Percentiles rank a stretch among this genome's conserved stretches.
Conservation (phyloP, 2,888 invertebrate species). For the Torymus aiolomorphi region DNA sequence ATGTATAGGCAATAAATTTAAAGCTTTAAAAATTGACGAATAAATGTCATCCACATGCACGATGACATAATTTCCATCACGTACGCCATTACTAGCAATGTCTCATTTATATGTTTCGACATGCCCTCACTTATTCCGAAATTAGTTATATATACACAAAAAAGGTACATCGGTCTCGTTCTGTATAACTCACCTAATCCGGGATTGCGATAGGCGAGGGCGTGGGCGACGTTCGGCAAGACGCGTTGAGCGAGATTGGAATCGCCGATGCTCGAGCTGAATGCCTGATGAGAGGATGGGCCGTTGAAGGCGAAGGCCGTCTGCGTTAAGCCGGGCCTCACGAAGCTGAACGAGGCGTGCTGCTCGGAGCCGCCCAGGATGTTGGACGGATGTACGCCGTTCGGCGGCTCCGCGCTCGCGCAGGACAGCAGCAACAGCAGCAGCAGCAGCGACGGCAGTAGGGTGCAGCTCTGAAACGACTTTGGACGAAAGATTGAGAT, state of each 20-base stretch:
- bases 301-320: slow-evolving; percentile 71
- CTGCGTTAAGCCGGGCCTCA: slow-evolving; percentile 71
- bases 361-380: slow-evolving; percentile 69
- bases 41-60: too few species aligned
- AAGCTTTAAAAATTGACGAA: too few species aligned
- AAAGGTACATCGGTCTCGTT: too few species aligned
- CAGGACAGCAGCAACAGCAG: slow-evolving; percentile 51
- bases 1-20: too few species aligned
- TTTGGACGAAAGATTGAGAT: too few species aligned
- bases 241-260: slow-evolving; percentile 68
- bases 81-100: too few species aligned
- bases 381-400: slow-evolving; percentile 67
- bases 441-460: too few species aligned
- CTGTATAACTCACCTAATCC: slow-evolving; percentile 63
- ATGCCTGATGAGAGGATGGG: slow-evolving; percentile 71
- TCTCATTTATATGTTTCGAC: too few species aligned
- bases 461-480: slow-evolving; percentile 60
- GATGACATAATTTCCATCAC: too few species aligned
- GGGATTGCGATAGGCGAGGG: slow-evolving; percentile 70
- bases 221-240: slow-evolving; percentile 68
- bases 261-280: slow-evolving; percentile 70
- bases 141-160: too few species aligned
- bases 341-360: slow-evolving; percentile 71
- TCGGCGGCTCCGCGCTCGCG: slow-evolving; percentile 26
- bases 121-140: too few species aligned